Percentiles rank a stretch among this genome's conserved stretches.
Conservation (phyloP, 2,113 vertebrate genomes). For the Brevimyrus niger region DNA sequence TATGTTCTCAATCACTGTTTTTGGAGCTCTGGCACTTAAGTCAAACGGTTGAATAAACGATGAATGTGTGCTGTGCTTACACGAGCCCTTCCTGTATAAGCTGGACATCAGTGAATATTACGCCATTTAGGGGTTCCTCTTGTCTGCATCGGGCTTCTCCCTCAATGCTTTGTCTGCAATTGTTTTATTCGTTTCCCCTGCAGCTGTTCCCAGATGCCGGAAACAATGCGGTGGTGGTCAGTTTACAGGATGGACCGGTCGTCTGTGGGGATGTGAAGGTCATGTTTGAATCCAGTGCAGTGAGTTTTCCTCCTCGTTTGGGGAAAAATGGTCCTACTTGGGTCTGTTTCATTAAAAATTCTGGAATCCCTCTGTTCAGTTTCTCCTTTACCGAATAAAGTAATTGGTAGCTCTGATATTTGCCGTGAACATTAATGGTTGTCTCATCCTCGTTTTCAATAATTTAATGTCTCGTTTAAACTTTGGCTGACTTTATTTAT, state of each 20-base stretch:
- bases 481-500: not conserved
- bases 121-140: not conserved
- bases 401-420: not conserved
- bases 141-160: not conserved
- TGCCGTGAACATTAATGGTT: not conserved
- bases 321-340: not conserved
- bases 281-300: slow-evolving; percentile 76
- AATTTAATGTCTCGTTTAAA: not conserved
- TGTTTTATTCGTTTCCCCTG: not conserved
- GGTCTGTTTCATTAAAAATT: not conserved
- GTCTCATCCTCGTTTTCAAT: not conserved
- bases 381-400: not conserved
- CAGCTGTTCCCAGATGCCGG: slow-evolving; percentile 80
- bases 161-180: not conserved
- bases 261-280: slow-evolving; percentile 84
- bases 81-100: not conserved
- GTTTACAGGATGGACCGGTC: slow-evolving; percentile 65
- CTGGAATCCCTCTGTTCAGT: not conserved
- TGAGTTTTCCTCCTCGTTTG: slow-evolving; percentile 56
- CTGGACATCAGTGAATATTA: not conserved
- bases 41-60: not conserved
- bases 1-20: not conserved
- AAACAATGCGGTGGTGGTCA: slow-evolving; percentile 68
- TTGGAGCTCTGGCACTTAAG: not conserved
- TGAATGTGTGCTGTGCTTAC: not conserved